A percentile compares a stretch with the other conserved stretches of the same genome.
phyloP scores from a whole-genome alignment of 2,888 invertebrate species.

The Helleia helle region DNA sequence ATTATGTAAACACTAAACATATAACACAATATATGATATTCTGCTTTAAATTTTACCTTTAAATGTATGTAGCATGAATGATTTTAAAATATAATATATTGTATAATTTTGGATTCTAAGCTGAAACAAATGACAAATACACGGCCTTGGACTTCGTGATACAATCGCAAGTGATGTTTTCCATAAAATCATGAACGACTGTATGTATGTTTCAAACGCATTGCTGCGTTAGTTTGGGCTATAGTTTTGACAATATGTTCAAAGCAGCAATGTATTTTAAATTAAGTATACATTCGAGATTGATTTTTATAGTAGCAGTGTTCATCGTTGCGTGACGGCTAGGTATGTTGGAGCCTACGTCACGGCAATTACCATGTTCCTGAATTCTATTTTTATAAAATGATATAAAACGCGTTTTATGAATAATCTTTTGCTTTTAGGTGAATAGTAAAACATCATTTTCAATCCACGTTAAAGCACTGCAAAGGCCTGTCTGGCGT shows the following conservation, averaged over 20 bases:
- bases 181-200: slow-evolving; percentile 26
- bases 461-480: too few relatives aligned
- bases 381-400: slow-evolving; percentile 10
- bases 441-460: too few relatives aligned
- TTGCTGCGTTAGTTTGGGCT: slow-evolving; percentile 34
- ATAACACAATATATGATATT: too few relatives aligned
- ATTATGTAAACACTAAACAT: too few relatives aligned
- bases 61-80: too few relatives aligned
- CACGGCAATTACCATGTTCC: slow-evolving; percentile 5
- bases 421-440: neutral
- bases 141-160: slow-evolving; percentile 50
- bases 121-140: slow-evolving; percentile 32
- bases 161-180: slow-evolving; percentile 26
- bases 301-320: slow-evolving; percentile 39
- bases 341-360: slow-evolving; percentile 35
- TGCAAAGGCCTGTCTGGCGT: too few relatives aligned
- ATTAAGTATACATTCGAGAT: slow-evolving; percentile 7
- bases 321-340: slow-evolving; percentile 57
- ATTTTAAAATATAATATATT: too few relatives aligned
- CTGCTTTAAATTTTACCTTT: too few relatives aligned
- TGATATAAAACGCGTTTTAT: neutral
- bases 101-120: slow-evolving; percentile 17
- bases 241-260: neutral
- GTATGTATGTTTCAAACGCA: slow-evolving; percentile 30
- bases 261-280: slow-evolving; percentile 2